Base-by-base conservation (phyloP, 2,888 invertebrate species). In the Spatulosminthurus flaviceps region DNA sequence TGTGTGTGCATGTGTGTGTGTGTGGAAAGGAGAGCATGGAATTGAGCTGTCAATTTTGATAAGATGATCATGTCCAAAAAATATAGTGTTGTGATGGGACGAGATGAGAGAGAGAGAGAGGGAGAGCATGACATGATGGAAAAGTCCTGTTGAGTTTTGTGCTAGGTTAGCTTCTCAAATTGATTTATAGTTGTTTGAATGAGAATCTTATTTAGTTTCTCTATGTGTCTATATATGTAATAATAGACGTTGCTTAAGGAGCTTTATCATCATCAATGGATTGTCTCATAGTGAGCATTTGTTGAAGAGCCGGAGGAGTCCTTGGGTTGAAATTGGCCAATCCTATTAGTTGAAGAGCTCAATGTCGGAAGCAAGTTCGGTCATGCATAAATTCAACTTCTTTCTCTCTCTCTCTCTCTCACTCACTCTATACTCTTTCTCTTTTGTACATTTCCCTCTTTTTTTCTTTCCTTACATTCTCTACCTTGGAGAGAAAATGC, bases 61-160 rank as follows among this genome's bases (percentile, higher is more conserved):
- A 73, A 26, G 24, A 28, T 73, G 60, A 21, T 73, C 73, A 73
- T 43, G 73, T 73, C 24, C 26, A n/a, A 24, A 21, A 24, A 2
- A n/a, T 51, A 51, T 51, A 51, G 51, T 51, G 51, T 51, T 51
- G 51, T 19, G 51, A 19, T 51, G 51, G 1, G 51, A 51, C 9
- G 4, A 19, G 16, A 19, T 7, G 34, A 34, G 34, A 34, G 51
- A 19, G 51, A 51, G 51, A 51, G 51, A 19, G 51, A n/a, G 34
- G 34, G 34, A 34, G 5, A 34, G 34, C 34, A 51, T 51, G n/a
- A 67, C 67, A 24, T 29, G 29, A 26, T 26, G 1, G n/a, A 26
- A 28, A 67, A 60, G 73, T 60, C 60, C 28, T 73, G 73, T 73
- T 73, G 73, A 73, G 73, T 73, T 73, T 41, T 73, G 26, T 73